Conservation (phyloP, 2,113 vertebrate species). For the Ammodramus savannarum region DNA sequence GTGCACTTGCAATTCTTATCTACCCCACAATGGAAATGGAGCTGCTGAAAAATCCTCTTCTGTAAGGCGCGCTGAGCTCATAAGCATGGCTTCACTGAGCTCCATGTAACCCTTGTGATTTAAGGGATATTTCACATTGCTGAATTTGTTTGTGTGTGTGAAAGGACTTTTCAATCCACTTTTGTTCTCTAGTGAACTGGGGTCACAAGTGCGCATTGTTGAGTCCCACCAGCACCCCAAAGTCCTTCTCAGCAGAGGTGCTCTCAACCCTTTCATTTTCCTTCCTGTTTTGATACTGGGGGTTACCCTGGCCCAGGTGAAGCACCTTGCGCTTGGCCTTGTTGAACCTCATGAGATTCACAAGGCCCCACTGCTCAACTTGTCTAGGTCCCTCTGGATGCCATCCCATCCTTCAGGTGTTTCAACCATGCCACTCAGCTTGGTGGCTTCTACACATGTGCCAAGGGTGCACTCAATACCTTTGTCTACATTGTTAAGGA, state of each 20-base stretch:
- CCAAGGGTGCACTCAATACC: not conserved
- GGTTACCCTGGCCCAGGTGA: not conserved
- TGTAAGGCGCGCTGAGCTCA: not conserved
- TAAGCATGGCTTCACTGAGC: not conserved
- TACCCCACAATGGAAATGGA: not conserved
- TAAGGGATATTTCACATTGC: not conserved
- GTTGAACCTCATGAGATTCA: not conserved
- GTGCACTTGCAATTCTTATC: rapidly evolving
- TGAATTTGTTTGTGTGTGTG: not conserved
- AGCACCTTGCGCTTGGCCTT: not conserved
- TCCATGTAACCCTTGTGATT: not conserved
- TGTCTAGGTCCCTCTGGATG: not conserved
- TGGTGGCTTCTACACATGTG: not conserved
- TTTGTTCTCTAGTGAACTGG: not conserved
- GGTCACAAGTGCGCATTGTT: not conserved
- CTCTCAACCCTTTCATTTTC: not conserved
- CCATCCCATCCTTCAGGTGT: not conserved
- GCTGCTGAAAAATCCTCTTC: not conserved
- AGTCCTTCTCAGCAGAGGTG: not conserved
- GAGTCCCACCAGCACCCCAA: not conserved
- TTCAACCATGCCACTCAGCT: not conserved
- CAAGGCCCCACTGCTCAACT: not conserved
- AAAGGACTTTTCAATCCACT: not conserved
- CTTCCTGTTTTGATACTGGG: not conserved
- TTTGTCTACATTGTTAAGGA: not conserved